Evolutionary conservation across 1,140 invertebrate genomes (phyloP).

Genomic region (Antheraea pernyi): DNA sequence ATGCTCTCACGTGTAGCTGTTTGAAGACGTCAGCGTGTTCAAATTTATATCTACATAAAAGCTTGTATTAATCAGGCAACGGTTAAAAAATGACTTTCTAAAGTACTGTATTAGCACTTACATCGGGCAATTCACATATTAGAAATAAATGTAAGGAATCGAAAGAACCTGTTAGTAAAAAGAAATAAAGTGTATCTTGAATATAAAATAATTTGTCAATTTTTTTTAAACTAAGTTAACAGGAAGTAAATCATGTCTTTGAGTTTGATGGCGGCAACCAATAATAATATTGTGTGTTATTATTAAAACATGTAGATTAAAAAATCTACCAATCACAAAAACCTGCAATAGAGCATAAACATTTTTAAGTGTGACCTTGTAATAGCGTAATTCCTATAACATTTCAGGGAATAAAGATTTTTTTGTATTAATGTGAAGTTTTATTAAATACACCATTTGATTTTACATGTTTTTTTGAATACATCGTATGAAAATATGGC

Average conservation of each 20-base stretch:
- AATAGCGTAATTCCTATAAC: conserved; percentile 23
- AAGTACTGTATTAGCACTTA: too few species aligned
- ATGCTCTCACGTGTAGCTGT: too few species aligned
- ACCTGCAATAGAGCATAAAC: conserved; percentile 67
- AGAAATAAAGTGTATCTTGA: background rate
- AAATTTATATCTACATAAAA: too few species aligned
- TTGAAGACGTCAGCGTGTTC: too few species aligned
- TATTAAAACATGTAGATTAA: conserved; percentile 66
- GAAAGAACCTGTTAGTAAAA: too few species aligned
- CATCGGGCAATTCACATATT: too few species aligned
- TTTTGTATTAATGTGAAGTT: background rate
- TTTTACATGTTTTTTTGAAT: background rate
- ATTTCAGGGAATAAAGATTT: background rate
- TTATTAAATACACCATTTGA: background rate
- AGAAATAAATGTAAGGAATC: too few species aligned
- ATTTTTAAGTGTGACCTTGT: conserved; percentile 47
- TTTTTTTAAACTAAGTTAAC: conserved; percentile 36
- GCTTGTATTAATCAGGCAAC: background rate
- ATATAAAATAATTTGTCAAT: background rate
- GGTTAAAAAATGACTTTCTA: background rate
- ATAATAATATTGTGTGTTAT: conserved; percentile 42
- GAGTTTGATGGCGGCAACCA: conserved; percentile 63
- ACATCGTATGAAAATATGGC: background rate
- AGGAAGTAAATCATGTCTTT: conserved; percentile 73
- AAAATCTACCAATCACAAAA: conserved; percentile 55